phyloP scores from a whole-genome alignment of 2,888 invertebrate species.

The Smittia aterrima region DNA sequence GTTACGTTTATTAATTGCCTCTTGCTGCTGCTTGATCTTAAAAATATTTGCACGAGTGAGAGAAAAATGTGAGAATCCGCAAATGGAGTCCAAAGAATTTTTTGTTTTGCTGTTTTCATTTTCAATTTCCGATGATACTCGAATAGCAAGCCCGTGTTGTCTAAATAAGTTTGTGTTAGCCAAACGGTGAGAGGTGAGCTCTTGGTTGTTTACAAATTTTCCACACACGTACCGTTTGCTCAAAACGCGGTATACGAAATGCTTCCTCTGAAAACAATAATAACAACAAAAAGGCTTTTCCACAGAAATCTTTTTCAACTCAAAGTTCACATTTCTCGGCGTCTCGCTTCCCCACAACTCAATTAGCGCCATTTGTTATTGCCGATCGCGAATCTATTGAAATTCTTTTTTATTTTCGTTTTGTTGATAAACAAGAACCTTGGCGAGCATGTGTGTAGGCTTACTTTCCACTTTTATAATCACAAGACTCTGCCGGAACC shows the following conservation, averaged over 20 bases:
- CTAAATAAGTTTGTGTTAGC: neutral
- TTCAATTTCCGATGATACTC: neutral
- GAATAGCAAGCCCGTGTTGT: neutral
- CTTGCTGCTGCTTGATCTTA: neutral
- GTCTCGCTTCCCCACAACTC: neutral
- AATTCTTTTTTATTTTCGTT: neutral
- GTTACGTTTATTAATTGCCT: neutral
- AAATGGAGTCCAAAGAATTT: slow-evolving; percentile 15
- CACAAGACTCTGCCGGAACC: neutral
- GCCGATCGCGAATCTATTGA: neutral
- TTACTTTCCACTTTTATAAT: neutral
- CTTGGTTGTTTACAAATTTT: neutral
- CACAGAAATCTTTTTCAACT: too few relatives aligned
- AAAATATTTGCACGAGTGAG: neutral
- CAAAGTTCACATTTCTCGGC: neutral
- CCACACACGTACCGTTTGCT: too few relatives aligned
- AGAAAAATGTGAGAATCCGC: neutral
- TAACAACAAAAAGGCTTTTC: too few relatives aligned
- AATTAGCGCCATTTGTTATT: neutral
- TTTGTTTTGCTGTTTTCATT: neutral
- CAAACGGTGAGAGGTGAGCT: neutral
- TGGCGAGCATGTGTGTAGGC: neutral
- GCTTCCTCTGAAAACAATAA: too few relatives aligned
- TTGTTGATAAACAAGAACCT: neutral
- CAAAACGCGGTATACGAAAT: too few relatives aligned